phyloP scores from a whole-genome alignment of 1,140 invertebrate genomes.

The Drosophila sucinea region DNA sequence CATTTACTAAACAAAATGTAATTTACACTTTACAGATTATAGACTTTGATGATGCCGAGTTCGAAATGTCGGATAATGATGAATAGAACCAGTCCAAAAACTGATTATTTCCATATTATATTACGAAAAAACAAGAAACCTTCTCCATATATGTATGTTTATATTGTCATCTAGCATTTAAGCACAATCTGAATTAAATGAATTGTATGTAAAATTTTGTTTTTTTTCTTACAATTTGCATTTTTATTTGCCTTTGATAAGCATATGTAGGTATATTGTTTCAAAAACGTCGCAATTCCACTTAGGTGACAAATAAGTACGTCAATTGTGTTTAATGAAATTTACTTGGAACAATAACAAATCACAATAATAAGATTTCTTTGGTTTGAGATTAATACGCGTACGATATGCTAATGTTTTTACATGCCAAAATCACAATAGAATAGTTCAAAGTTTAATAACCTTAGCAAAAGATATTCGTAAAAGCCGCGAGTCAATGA shows the following conservation, averaged over 20 bases:
- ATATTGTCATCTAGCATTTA: conserved; percentile 4
- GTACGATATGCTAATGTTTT: conserved; percentile 41
- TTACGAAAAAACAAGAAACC: background rate
- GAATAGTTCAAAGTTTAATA: conserved; percentile 57
- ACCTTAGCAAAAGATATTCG: conserved; percentile 33
- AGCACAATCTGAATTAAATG: conserved; percentile 2
- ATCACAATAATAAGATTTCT: conserved; percentile 10
- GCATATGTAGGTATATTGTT: background rate
- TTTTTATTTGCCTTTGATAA: conserved; percentile 5
- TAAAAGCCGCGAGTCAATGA: conserved; percentile 17
- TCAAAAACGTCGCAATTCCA: background rate
- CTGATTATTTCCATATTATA: background rate
- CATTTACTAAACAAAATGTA: background rate
- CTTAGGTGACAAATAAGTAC: conserved; percentile 39
- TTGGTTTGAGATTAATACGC: background rate
- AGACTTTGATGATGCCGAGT: conserved; percentile 77
- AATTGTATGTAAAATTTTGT: conserved; percentile 5
- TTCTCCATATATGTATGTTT: background rate
- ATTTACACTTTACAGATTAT: conserved; percentile 63
- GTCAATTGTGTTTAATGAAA: conserved; percentile 33
- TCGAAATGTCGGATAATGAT: conserved; percentile 72
- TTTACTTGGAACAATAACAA: conserved; percentile 29
- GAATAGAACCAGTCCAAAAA: conserved; percentile 33
- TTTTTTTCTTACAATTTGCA: conserved; percentile 8
- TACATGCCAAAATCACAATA: conserved; percentile 27